These are phyloP conservation scores for Netelia virgata DNA, from an alignment of 2,888 invertebrate species.

Conservation along the genomic window DNA sequence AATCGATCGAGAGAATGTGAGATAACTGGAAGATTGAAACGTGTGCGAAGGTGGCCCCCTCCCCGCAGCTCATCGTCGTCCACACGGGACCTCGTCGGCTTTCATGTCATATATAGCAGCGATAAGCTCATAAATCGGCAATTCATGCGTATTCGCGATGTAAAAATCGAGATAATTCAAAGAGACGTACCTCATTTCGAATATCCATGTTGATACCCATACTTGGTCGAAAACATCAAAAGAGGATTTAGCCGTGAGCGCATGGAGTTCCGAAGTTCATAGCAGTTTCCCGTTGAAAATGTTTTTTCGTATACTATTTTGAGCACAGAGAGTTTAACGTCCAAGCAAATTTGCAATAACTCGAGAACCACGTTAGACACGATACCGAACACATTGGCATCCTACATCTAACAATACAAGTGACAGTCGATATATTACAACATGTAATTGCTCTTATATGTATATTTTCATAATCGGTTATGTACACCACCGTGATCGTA, in stretches of 20 bases:
- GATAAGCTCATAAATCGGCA: background rate
- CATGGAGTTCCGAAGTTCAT: slow-evolving; percentile 75
- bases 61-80: slow-evolving; percentile 3
- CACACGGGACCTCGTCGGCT: slow-evolving; percentile 17
- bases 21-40: slow-evolving; percentile 50
- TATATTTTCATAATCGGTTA: slow-evolving; percentile 52
- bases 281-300: slow-evolving; percentile 52
- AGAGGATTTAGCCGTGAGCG: slow-evolving; percentile 73
- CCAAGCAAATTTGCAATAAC: slow-evolving; percentile 32
- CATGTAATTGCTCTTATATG: slow-evolving; percentile 41
- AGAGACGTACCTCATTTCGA: slow-evolving; percentile 75
- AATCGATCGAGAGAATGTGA: slow-evolving; percentile 8
- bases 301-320: slow-evolving; percentile 47
- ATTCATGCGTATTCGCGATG: background rate
- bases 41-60: slow-evolving; percentile 49
- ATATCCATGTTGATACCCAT: slow-evolving; percentile 78
- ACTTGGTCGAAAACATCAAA: slow-evolving; percentile 77
- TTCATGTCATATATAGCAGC: slow-evolving; percentile 19
- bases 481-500: slow-evolving; percentile 39
- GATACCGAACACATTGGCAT: slow-evolving; percentile 61
- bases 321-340: slow-evolving; percentile 42
- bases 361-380: slow-evolving; percentile 50
- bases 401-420: slow-evolving; percentile 54
- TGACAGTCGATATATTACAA: slow-evolving; percentile 62
- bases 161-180: background rate